Base-by-base conservation (phyloP, 2,797 vertebrate species). In the Cetoscarus ocellatus region DNA sequence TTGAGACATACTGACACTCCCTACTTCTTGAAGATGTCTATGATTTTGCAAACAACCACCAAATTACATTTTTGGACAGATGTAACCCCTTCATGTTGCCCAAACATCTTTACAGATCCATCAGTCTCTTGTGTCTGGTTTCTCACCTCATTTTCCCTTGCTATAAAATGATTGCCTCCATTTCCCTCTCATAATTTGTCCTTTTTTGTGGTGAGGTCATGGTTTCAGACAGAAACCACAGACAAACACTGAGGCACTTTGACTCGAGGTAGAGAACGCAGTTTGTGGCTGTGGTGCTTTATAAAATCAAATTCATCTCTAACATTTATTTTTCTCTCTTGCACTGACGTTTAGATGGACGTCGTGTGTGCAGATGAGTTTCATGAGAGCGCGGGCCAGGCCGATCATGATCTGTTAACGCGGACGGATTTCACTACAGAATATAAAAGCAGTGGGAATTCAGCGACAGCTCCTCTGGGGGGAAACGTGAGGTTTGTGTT, bases 151-250 rank as follows among this genome's bases (percentile, higher is more conserved):
- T 73, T 79, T 61, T 67, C 39, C 50, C 57, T 43, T 4, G 27
- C 27, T 27, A 4, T 27, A 27, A 27, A 27, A 27, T 27, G 27
- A 27, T 27, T 39, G 3, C 9, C 38, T 39, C 9, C 9, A 39
- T 39, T 39, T 39, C 38, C 38, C 38, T 40, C 66, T 34, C 66
- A 35, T 3, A 52, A n/a, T 45, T 18, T 50, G 57, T 40, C 13
- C 27, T 39, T 39, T 62, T 59, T 11, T 62, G 56, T 34, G 58
- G 61, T 43, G 55, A 55, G 67, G 48, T 77, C 6, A 57, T 39
- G 74, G 66, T 77, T 83, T 80, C 15, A 71, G 77, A 71, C 54
- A 64, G 51, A 79, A 88, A 70, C 63, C 54, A 44, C 53, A 1
- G 0, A 56, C 39, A 75, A 73, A 71, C 69, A 75, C 67, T 42